These are phyloP conservation scores for Platichthys stellatus DNA, from an alignment of 2,113 vertebrate species.

Conservation along the genomic window DNA sequence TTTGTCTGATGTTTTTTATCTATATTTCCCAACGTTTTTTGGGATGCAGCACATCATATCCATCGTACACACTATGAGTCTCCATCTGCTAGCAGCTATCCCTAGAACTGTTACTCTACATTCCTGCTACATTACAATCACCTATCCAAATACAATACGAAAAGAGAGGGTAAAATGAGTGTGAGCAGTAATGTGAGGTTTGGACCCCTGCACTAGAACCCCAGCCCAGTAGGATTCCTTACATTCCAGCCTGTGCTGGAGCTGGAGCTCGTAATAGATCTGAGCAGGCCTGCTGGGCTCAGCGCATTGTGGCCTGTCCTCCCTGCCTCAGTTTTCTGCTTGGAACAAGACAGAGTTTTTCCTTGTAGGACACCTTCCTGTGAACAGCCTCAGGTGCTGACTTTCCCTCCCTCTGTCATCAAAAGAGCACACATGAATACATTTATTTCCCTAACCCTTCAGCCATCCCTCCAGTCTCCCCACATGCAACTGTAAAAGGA, in stretches of 20 bases:
- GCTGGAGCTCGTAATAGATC: conserved; percentile 77
- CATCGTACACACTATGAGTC: conserved; percentile 5
- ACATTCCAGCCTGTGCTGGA: conserved; percentile 79
- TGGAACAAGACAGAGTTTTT: conserved; percentile 54
- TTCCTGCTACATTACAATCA: conserved; percentile 61
- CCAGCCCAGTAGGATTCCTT: conserved; percentile 78
- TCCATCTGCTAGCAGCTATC: conserved; percentile 40
- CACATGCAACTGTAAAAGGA: conserved; percentile 66
- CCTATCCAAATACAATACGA: conserved; percentile 57
- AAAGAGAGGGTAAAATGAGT: conserved; percentile 60
- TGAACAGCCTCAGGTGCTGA: conserved; percentile 70
- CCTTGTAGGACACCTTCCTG: conserved; percentile 71
- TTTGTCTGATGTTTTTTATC: conserved; percentile 19
- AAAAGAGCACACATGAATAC: conserved; percentile 44
- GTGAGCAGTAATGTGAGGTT: conserved; percentile 71
- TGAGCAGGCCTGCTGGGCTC: conserved; percentile 77
- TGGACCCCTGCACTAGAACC: conserved; percentile 76
- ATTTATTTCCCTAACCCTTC: conserved; percentile 40
- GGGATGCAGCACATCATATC: not conserved
- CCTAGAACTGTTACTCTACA: conserved; percentile 32
- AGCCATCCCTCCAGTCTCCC: conserved; percentile 32
- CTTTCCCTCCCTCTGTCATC: conserved; percentile 56
- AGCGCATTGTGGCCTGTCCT: conserved; percentile 60
- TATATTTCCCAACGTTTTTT: not conserved
- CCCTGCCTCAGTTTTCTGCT: conserved; percentile 51